Percentiles rank a stretch among this genome's conserved stretches.
Conservation (phyloP, 2,797 vertebrate genomes). For the Myotis planiceps region DNA sequence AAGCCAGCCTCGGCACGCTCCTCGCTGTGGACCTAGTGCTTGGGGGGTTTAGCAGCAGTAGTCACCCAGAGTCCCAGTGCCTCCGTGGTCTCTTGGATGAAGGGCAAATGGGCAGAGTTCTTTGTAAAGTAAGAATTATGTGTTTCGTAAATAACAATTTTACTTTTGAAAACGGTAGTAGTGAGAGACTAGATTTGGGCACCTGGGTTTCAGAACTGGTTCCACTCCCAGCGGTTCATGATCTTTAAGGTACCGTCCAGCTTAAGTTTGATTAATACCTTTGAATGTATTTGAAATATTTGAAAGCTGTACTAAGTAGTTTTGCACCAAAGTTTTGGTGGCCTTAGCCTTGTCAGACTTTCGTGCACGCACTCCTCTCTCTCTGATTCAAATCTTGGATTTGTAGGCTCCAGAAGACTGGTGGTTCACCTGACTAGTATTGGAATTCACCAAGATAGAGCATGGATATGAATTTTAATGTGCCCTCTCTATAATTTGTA, state of each 20-base stretch:
- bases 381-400: neutral
- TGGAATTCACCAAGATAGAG: no score
- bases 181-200: neutral
- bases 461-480: accelerated
- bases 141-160: neutral
- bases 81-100: neutral
- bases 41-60: no score
- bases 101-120: neutral
- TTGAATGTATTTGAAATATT: neutral
- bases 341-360: neutral
- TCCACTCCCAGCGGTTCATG: neutral
- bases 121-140: neutral
- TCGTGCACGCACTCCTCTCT: accelerated
- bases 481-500: accelerated
- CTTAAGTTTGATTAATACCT: neutral
- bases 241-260: neutral
- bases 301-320: neutral
- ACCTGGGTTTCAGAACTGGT: neutral
- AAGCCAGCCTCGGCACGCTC: neutral
- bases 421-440: neutral
- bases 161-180: neutral
- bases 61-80: neutral
- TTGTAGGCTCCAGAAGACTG: neutral
- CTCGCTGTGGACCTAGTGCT: accelerated
- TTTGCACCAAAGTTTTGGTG: neutral